Conservation (phyloP, 1,140 invertebrate species). For the Drosophila leontia region DNA sequence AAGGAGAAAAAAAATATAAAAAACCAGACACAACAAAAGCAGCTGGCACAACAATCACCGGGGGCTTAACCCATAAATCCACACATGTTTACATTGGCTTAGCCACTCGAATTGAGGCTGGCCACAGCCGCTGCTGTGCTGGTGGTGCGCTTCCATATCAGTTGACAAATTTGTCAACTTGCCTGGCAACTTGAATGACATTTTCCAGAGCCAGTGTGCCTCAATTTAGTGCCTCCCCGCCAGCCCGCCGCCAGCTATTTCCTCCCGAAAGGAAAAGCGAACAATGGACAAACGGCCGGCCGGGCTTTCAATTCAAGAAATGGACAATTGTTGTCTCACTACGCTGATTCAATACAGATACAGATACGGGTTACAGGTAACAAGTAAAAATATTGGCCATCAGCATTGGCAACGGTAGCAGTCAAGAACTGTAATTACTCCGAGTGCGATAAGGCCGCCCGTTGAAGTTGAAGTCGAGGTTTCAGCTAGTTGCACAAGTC, state of each 20-base stretch:
- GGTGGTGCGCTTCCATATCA: constrained; percentile 65
- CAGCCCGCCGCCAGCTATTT: background rate
- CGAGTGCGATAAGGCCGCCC: constrained; percentile 29
- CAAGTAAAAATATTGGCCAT: constrained; percentile 31
- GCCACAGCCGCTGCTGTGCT: constrained; percentile 5
- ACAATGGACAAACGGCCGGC: constrained; percentile 62
- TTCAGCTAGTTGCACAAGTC: constrained; percentile 41
- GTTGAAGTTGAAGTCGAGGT: constrained; percentile 33
- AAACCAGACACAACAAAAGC: constrained; percentile 32
- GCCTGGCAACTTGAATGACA: constrained; percentile 77
- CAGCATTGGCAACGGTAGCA: constrained; percentile 31
- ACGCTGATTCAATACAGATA: constrained; percentile 40
- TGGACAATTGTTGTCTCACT: constrained; percentile 74
- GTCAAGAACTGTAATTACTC: constrained; percentile 70
- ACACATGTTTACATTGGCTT: constrained; percentile 75
- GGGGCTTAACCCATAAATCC: constrained; percentile 65
- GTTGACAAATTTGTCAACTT: constrained; percentile 80
- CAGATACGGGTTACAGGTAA: constrained; percentile 11
- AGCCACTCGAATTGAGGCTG: constrained; percentile 48
- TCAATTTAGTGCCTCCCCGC: background rate
- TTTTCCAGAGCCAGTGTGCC: constrained; percentile 59
- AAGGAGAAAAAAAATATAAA: constrained; percentile 9
- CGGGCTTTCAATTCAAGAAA: constrained; percentile 75
- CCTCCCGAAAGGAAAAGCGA: constrained; percentile 45
- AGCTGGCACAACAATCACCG: constrained; percentile 38